phyloP scores from a whole-genome alignment of 2,888 invertebrate genomes.

The Drosophila algonquin region DNA sequence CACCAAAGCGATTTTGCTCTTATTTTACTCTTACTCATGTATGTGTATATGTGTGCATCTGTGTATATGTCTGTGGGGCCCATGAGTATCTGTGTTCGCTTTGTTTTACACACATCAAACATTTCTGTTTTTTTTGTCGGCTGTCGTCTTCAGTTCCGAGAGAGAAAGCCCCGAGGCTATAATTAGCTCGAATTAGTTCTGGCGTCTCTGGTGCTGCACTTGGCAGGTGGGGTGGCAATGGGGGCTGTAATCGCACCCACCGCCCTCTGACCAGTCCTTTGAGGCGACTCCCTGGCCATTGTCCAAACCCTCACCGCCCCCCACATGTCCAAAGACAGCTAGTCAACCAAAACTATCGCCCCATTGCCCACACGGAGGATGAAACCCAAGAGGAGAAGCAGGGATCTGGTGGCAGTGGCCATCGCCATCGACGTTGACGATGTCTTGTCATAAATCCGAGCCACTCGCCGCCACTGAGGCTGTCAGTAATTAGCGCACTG shows the following conservation, averaged over 20 bases:
- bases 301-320: neutral
- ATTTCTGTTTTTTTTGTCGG: conserved; percentile 39
- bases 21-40: conserved; percentile 2
- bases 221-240: conserved; percentile 52
- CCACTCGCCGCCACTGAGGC: conserved; percentile 53
- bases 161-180: conserved; percentile 49
- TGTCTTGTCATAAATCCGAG: conserved; percentile 72
- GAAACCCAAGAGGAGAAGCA: conserved; percentile 22
- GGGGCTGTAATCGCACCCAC: conserved; percentile 3
- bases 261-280: neutral
- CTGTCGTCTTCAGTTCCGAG: conserved; percentile 44
- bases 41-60: neutral
- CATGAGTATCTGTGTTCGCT: conserved; percentile 1
- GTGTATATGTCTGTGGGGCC: conserved; percentile 1
- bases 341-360: neutral
- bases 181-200: conserved; percentile 74
- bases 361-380: neutral
- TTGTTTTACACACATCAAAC: conserved; percentile 62
- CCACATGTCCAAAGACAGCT: neutral
- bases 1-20: conserved; percentile 35
- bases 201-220: conserved; percentile 57
- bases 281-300: conserved; percentile 1
- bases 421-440: conserved; percentile 51
- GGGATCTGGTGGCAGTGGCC: conserved; percentile 2
- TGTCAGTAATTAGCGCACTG: conserved; percentile 73